Evolutionary conservation across 2,797 vertebrate genomes (phyloP).

Genomic region (Lutjanus campechanus): DNA sequence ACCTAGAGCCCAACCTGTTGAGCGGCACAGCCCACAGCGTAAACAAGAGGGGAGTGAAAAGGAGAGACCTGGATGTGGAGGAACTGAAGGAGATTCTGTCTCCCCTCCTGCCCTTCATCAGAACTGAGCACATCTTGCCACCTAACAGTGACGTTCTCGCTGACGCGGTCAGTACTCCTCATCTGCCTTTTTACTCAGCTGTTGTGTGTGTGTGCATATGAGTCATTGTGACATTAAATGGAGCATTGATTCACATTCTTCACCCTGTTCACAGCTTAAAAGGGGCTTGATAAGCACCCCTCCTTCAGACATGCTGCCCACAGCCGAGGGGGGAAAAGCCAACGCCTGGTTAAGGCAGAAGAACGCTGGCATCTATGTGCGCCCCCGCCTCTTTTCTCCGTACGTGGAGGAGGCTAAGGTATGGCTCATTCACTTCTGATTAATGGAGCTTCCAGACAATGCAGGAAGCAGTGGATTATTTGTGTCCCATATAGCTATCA

Average conservation of each 20-base stretch:
- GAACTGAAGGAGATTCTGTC: slow-evolving; percentile 97
- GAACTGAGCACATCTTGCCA: slow-evolving; percentile 97
- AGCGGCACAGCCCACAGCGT: slow-evolving; percentile 99
- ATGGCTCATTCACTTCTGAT: slow-evolving; percentile 59
- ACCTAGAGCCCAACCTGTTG: slow-evolving; percentile 95
- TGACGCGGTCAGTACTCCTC: slow-evolving; percentile 74
- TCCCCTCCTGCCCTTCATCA: slow-evolving; percentile 93
- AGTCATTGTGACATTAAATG: slow-evolving; percentile 40
- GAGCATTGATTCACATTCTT: slow-evolving; percentile 50
- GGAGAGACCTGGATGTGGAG: slow-evolving; percentile 96
- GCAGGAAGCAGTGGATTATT: slow-evolving; percentile 30
- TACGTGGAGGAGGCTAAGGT: slow-evolving; percentile 99
- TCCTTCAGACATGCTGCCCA: slow-evolving; percentile 98
- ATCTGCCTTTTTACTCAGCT: slow-evolving; percentile 15
- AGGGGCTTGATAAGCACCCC: slow-evolving; percentile 98
- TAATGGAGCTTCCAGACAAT: slow-evolving; percentile 19
- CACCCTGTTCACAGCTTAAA: slow-evolving; percentile 90
- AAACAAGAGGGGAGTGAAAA: slow-evolving; percentile 97
- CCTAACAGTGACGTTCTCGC: slow-evolving; percentile 91
- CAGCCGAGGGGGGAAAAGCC: slow-evolving; percentile 95
- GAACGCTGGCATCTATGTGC: slow-evolving; percentile 96
- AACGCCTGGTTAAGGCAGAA: slow-evolving; percentile 98
- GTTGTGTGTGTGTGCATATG: not conserved
- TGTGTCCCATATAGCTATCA: slow-evolving; percentile 18
- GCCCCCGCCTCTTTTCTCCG: slow-evolving; percentile 95